Evolutionary conservation across 2,797 vertebrate species (phyloP).

Genomic region (Phyllotis vaccarum): DNA sequence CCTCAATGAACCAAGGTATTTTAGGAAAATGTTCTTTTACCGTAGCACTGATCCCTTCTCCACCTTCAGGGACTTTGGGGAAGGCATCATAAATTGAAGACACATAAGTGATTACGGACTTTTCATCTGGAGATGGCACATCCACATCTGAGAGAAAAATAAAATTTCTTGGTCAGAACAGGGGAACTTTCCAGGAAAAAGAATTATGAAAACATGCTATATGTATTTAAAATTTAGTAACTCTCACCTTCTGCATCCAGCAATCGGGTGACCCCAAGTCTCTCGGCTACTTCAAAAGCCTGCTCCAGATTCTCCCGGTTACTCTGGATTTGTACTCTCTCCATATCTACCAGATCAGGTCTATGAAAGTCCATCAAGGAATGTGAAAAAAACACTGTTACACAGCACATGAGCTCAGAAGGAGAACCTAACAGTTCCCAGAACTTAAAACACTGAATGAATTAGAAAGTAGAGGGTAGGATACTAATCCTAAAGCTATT

Average conservation of each 20-base stretch:
- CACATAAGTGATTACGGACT: constrained; percentile 99
- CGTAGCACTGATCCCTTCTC: constrained; percentile 95
- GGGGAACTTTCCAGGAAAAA: neutral
- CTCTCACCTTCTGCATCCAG: constrained; percentile 97
- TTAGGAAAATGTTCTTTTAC: constrained; percentile 86
- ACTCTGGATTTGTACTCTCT: constrained; percentile 94
- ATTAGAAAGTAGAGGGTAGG: neutral
- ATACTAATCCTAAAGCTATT: neutral
- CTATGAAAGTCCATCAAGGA: constrained; percentile 86
- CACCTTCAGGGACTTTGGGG: constrained; percentile 98
- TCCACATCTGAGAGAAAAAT: constrained; percentile 93
- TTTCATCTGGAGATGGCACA: constrained; percentile 97
- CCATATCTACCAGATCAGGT: constrained; percentile 99
- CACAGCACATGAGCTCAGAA: neutral
- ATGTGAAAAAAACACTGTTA: constrained; percentile 41
- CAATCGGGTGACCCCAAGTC: constrained; percentile 96
- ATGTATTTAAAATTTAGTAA: neutral
- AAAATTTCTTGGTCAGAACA: constrained; percentile 61
- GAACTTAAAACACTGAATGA: constrained; percentile 25
- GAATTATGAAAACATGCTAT: neutral
- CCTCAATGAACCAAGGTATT: constrained; percentile 34
- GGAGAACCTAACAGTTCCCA: constrained; percentile 28
- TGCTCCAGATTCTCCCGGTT: constrained; percentile 98
- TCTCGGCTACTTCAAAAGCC: constrained; percentile 98
- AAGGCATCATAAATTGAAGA: constrained; percentile 99